Conservation (phyloP, 2,888 invertebrate species). For the Phaedon cochleariae region DNA sequence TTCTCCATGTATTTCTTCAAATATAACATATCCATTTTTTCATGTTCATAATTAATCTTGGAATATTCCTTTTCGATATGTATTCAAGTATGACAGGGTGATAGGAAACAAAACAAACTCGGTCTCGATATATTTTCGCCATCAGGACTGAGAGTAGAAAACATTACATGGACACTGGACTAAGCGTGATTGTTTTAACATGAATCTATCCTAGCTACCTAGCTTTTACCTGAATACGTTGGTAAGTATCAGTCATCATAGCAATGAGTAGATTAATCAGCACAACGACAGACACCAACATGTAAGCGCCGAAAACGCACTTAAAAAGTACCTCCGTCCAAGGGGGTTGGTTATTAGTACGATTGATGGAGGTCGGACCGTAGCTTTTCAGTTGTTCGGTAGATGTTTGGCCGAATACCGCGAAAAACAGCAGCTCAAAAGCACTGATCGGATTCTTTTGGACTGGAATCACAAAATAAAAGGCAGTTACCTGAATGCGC, state of each 20-base stretch:
- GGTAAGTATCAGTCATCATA: slow-evolving; percentile 99
- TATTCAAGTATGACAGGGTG: too few species aligned
- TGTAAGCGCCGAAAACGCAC: slow-evolving; percentile 91
- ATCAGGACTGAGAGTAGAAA: slow-evolving; percentile 30
- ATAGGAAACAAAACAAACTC: too few species aligned
- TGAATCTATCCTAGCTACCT: slow-evolving; percentile 37
- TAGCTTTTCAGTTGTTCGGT: slow-evolving; percentile 79
- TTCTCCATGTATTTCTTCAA: too few species aligned
- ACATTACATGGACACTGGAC: slow-evolving; percentile 10
- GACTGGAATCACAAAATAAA: slow-evolving; percentile 75
- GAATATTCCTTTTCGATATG: too few species aligned
- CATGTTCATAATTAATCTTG: too few species aligned
- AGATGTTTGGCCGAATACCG: slow-evolving; percentile 94
- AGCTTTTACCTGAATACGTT: slow-evolving; percentile 89
- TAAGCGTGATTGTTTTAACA: slow-evolving; percentile 35
- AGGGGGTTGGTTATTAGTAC: slow-evolving; percentile 68
- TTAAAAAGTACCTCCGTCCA: slow-evolving; percentile 91
- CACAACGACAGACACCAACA: slow-evolving; percentile 99
- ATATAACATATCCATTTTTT: too few species aligned
- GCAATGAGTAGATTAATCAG: slow-evolving; percentile 99
- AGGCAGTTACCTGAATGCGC: slow-evolving; percentile 89
- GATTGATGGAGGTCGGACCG: slow-evolving; percentile 58
- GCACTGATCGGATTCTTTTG: slow-evolving; percentile 91
- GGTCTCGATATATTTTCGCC: neutral
- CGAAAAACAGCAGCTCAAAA: slow-evolving; percentile 98